phyloP scores from a whole-genome alignment of 2,113 vertebrate genomes.

The Rafetus swinhoei region DNA sequence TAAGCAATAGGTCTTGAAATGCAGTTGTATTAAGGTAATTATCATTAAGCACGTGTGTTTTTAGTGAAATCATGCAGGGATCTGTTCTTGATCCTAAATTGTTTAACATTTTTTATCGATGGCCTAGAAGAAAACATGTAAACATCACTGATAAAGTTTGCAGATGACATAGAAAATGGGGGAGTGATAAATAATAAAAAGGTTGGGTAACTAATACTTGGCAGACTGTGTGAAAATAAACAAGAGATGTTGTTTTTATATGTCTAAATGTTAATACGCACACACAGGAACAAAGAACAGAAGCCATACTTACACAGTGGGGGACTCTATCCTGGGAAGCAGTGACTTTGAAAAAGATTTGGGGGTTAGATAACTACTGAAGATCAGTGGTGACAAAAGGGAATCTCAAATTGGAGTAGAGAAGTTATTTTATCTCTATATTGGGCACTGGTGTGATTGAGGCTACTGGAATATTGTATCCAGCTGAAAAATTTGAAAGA shows the following conservation, averaged over 20 bases:
- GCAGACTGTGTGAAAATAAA: neutral
- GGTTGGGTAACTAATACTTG: neutral
- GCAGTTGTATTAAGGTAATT: neutral
- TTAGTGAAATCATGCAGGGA: neutral
- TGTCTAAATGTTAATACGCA: neutral
- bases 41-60: neutral
- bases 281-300: neutral
- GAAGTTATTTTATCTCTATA: neutral
- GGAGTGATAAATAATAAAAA: neutral
- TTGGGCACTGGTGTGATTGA: neutral
- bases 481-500: neutral
- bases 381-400: neutral
- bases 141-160: neutral
- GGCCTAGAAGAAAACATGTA: neutral
- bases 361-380: neutral
- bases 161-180: neutral
- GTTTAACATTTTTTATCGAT: neutral
- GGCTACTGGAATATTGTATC: neutral
- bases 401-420: neutral
- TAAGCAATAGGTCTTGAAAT: neutral
- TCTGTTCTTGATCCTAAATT: neutral
- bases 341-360: neutral
- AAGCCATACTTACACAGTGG: neutral
- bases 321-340: neutral
- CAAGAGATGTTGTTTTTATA: neutral